Conservation (phyloP, 2,888 invertebrate species). For the Kryphioiulus occultus region DNA sequence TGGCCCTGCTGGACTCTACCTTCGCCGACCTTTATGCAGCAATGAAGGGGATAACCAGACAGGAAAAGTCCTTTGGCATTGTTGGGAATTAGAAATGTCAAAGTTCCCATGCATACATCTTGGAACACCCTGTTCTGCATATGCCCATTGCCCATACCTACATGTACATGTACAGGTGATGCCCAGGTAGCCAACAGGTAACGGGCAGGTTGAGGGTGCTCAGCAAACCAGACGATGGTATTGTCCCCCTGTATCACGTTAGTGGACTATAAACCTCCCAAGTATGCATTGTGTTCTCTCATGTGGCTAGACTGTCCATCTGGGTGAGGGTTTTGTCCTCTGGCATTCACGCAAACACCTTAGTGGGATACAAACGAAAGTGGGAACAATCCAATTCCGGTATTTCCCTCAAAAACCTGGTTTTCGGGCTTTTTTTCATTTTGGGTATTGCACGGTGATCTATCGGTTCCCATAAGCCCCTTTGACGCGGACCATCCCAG, state of each 20-base stretch:
- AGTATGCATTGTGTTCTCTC: constrained; percentile 36
- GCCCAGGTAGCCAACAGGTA: neutral
- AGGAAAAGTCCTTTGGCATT: constrained; percentile 22
- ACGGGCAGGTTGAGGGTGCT: constrained; percentile 12
- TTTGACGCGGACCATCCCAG: neutral
- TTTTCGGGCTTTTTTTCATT: constrained; percentile 7
- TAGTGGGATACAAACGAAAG: neutral
- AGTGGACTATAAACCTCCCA: constrained; percentile 29
- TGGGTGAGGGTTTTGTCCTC: constrained; percentile 26
- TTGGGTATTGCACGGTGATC: neutral
- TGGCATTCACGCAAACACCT: constrained; percentile 35
- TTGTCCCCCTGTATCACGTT: constrained; percentile 6
- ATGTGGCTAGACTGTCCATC: constrained; percentile 40
- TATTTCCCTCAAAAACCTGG: constrained; percentile 25
- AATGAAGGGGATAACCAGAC: constrained; percentile 24
- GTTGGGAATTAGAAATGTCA: constrained; percentile 40
- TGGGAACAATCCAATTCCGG: constrained; percentile 40
- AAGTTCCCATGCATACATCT: constrained; percentile 16
- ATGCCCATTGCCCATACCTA: neutral
- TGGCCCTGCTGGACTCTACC: constrained; percentile 32
- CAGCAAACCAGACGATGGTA: neutral
- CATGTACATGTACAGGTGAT: neutral
- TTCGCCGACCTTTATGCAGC: neutral
- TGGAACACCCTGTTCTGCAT: constrained; percentile 17
- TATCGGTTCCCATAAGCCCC: neutral